Evolutionary conservation across 2,113 vertebrate species (phyloP).

Genomic region (Caranx melampygus): DNA sequence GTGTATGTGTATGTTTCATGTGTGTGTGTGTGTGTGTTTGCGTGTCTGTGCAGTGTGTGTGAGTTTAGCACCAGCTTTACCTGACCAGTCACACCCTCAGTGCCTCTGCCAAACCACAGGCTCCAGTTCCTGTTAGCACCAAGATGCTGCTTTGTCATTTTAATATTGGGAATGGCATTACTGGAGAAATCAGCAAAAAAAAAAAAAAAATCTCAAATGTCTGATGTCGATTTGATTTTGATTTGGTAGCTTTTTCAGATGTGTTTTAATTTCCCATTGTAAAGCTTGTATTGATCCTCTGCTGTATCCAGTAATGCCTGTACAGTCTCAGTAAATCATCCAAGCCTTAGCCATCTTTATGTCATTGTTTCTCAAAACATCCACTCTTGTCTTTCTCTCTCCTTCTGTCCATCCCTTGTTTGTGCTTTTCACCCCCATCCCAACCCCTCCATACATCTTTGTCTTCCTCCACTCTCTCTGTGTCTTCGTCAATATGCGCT

Average conservation of each 20-base stretch:
- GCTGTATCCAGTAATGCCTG: conserved; percentile 87
- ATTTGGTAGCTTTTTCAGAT: background rate
- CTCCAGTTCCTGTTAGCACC: conserved; percentile 73
- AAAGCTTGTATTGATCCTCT: background rate
- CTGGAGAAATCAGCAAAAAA: conserved; percentile 79
- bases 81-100: conserved; percentile 72
- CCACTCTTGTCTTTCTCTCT: conserved; percentile 84
- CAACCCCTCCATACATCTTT: conserved; percentile 68
- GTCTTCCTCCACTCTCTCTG: conserved; percentile 50
- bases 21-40: conserved; percentile 13
- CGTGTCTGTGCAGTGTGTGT: conserved; percentile 30
- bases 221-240: background rate
- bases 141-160: conserved; percentile 81
- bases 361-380: conserved; percentile 85
- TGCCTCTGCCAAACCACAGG: conserved; percentile 75
- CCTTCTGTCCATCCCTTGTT: conserved; percentile 83
- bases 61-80: conserved; percentile 70
- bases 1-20: conserved; percentile 11
- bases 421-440: conserved; percentile 79
- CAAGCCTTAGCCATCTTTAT: conserved; percentile 81
- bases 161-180: conserved; percentile 86
- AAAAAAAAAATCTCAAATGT: conserved; percentile 3
- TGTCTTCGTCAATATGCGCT: conserved; percentile 65
- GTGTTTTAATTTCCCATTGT: conserved; percentile 1
- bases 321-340: conserved; percentile 81